Evolutionary conservation across 2,888 invertebrate species (phyloP).

Genomic region (Frankliniella intonsa): DNA sequence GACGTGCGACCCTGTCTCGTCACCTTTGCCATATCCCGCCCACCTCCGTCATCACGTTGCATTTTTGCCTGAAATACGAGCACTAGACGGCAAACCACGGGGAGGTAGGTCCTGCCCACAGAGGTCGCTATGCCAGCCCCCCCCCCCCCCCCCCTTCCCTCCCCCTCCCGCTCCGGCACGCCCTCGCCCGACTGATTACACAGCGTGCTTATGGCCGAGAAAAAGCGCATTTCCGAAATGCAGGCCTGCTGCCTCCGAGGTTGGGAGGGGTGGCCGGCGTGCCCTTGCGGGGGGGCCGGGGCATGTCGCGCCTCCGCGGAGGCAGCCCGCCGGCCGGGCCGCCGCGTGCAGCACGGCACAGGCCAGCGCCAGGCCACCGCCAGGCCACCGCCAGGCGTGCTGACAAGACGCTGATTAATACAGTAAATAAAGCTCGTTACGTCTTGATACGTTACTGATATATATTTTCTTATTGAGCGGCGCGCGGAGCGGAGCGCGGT

Average conservation of each 20-base stretch:
- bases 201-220: constrained; percentile 15
- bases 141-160: not conserved
- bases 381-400: not conserved
- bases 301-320: not conserved
- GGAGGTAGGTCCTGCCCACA: too few species aligned
- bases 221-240: constrained; percentile 26
- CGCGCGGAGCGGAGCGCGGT: too few species aligned
- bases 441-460: not conserved
- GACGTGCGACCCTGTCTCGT: too few species aligned
- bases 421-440: constrained; percentile 20
- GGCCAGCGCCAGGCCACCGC: not conserved
- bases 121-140: not conserved
- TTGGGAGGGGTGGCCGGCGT: not conserved
- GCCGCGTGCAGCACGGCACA: not conserved
- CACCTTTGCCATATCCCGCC: too few species aligned
- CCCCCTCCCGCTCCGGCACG: too few species aligned
- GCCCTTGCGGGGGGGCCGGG: not conserved
- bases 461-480: not conserved
- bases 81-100: not conserved
- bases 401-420: constrained; percentile 23
- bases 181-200: not conserved
- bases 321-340: not conserved
- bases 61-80: not conserved
- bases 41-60: too few species aligned
- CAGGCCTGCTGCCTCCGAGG: not conserved